phyloP scores from a whole-genome alignment of 1,140 invertebrate species.

The Globodera rostochiensis region DNA sequence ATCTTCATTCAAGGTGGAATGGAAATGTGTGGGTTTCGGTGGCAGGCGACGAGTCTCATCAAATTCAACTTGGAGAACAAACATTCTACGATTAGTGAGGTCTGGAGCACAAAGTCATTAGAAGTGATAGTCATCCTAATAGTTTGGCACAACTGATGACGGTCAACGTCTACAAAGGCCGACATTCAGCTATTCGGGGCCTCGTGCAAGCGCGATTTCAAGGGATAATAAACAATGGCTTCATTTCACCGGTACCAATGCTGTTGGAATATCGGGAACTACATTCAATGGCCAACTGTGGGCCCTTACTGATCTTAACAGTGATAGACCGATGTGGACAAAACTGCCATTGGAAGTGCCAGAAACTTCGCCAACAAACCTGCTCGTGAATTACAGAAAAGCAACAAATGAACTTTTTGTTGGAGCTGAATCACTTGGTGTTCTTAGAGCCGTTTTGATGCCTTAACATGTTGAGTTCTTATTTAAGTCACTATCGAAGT shows the following conservation, averaged over 20 bases:
- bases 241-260: slow-evolving; percentile 28
- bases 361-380: neutral
- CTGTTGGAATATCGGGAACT: slow-evolving; percentile 25
- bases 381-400: too few relatives aligned
- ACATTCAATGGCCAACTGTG: slow-evolving; percentile 35
- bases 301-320: slow-evolving; percentile 2
- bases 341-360: slow-evolving; percentile 35
- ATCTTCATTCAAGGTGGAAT: slow-evolving; percentile 21
- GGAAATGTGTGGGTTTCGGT: slow-evolving; percentile 21
- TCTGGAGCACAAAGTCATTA: too few relatives aligned
- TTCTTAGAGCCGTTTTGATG: too few relatives aligned
- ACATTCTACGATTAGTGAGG: too few relatives aligned
- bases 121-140: neutral
- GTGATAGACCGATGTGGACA: slow-evolving; percentile 24
- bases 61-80: neutral
- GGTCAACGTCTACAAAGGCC: neutral
- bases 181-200: slow-evolving; percentile 12
- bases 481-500: too few relatives aligned
- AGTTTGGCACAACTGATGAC: slow-evolving; percentile 13
- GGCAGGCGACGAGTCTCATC: slow-evolving; percentile 11
- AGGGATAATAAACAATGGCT: slow-evolving; percentile 8
- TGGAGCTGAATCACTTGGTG: neutral
- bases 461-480: too few relatives aligned
- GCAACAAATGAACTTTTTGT: neutral
- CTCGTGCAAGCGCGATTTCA: neutral